phyloP scores from a whole-genome alignment of 2,888 invertebrate species.

The Pediacus dermestoides region DNA sequence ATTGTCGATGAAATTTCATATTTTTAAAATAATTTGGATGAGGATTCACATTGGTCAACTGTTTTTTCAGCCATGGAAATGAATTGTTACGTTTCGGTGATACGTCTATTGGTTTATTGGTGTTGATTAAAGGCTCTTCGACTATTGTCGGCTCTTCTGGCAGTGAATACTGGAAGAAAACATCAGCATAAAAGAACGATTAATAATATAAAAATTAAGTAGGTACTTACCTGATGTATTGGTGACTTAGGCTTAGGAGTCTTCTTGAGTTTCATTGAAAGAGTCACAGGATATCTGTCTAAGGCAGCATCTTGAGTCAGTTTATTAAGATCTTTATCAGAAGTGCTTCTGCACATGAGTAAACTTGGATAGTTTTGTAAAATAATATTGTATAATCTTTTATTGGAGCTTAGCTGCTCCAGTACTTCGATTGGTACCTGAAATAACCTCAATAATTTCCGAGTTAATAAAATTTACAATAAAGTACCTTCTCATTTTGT shows the following conservation, averaged over 20 bases:
- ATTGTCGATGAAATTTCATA: conserved; percentile 71
- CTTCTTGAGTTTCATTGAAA: conserved; percentile 60
- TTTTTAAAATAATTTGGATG: conserved; percentile 69
- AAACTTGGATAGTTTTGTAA: conserved; percentile 71
- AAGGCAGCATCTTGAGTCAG: conserved; percentile 39
- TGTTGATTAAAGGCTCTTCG: conserved; percentile 29
- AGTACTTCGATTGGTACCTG: conserved; percentile 64
- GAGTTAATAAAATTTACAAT: not conserved
- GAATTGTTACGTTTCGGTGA: conserved; percentile 36
- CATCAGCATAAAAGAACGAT: conserved; percentile 4
- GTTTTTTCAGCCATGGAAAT: conserved; percentile 52
- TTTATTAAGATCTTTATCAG: conserved; percentile 58
- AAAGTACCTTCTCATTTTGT: conserved; percentile 62
- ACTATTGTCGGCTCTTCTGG: conserved; percentile 32
- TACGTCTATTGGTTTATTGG: conserved; percentile 17
- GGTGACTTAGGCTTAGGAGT: conserved; percentile 18
- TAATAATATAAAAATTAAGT: conserved; percentile 8
- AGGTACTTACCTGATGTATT: conserved; percentile 22
- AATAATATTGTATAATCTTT: conserved; percentile 65
- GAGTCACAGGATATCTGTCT: conserved; percentile 54
- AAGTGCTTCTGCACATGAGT: conserved; percentile 60
- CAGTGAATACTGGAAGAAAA: conserved; percentile 35
- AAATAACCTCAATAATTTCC: conserved; percentile 24
- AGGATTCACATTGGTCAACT: conserved; percentile 53
- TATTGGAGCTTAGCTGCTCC: conserved; percentile 61